Conservation (phyloP, 2,797 vertebrate genomes). For the Rhinogobio ventralis region DNA sequence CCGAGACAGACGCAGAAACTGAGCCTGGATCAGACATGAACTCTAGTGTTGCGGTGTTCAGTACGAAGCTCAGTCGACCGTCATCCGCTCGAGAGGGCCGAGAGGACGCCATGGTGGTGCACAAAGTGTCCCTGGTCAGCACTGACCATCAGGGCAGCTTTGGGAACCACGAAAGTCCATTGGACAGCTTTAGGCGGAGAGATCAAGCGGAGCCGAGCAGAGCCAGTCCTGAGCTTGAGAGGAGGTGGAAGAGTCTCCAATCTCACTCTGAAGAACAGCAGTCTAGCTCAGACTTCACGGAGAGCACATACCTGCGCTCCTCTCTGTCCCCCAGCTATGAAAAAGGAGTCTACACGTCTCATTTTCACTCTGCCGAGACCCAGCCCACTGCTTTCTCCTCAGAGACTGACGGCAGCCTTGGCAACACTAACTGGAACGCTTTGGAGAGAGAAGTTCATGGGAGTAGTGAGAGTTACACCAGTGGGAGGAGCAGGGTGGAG, state of each 20-base stretch:
- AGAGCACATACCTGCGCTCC: conserved; percentile 39
- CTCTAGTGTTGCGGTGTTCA: conserved; percentile 69
- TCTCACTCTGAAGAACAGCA: conserved; percentile 5
- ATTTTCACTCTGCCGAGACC: conserved; percentile 39
- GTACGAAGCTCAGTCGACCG: conserved; percentile 70
- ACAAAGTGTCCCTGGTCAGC: conserved; percentile 78
- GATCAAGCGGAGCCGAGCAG: background rate
- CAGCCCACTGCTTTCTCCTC: conserved; percentile 30
- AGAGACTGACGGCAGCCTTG: conserved; percentile 50
- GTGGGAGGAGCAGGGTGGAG: conserved; percentile 61
- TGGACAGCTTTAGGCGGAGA: background rate
- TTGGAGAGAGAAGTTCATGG: conserved; percentile 61
- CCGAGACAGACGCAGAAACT: conserved; percentile 29
- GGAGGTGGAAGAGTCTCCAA: background rate
- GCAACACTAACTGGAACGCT: conserved; percentile 57
- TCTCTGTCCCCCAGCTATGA: conserved; percentile 6
- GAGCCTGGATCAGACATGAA: conserved; percentile 66
- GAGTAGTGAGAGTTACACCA: conserved; percentile 56
- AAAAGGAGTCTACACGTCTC: conserved; percentile 8
- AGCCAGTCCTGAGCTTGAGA: conserved; percentile 5
- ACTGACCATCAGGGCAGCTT: conserved; percentile 32
- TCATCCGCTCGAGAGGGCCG: background rate
- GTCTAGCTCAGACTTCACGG: conserved; percentile 41
- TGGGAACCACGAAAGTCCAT: no score
- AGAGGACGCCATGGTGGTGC: conserved; percentile 72